Percentiles rank a stretch among this genome's conserved stretches.
Conservation (phyloP, 2,888 invertebrate species). For the Cantharis rustica region DNA sequence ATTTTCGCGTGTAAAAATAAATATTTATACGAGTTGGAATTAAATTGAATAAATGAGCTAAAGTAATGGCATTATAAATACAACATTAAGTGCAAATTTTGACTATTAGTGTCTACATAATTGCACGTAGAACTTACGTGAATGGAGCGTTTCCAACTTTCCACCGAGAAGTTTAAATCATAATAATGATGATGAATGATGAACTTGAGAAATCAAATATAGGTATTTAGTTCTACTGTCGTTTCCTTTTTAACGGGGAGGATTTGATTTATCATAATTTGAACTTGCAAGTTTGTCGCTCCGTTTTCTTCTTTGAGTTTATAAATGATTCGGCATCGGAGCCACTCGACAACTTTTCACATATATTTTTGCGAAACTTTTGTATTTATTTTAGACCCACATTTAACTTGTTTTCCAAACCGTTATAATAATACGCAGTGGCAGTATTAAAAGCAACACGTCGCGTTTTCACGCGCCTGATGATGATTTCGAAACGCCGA, state of each 20-base stretch:
- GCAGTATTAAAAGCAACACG: not conserved
- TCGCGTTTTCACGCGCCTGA: not conserved
- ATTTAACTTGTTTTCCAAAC: not conserved
- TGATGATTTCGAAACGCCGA: not conserved
- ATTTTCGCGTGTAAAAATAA: slow-evolving; percentile 19
- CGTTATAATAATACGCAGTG: no score
- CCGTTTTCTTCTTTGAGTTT: not conserved
- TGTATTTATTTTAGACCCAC: not conserved
- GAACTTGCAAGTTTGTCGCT: slow-evolving; percentile 6
- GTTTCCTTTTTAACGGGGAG: slow-evolving; percentile 4
- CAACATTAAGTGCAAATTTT: slow-evolving; percentile 46
- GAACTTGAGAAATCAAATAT: slow-evolving; percentile 33
- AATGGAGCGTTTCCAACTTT: slow-evolving; percentile 43
- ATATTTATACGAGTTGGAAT: slow-evolving; percentile 19
- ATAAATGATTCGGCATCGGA: slow-evolving; percentile 1
- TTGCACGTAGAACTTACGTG: slow-evolving; percentile 44
- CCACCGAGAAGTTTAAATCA: slow-evolving; percentile 44
- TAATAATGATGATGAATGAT: slow-evolving; percentile 50
- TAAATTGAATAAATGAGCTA: slow-evolving; percentile 28
- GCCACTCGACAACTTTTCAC: slow-evolving; percentile 2
- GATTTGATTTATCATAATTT: slow-evolving; percentile 23
- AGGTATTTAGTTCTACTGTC: slow-evolving; percentile 22
- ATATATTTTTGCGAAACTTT: not conserved
- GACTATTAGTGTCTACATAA: slow-evolving; percentile 49
- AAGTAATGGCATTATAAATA: slow-evolving; percentile 46